Percentiles rank a stretch among this genome's conserved stretches.
These are phyloP conservation scores for Sebastes fasciatus DNA, from an alignment of 2,113 vertebrate genomes.

Conservation along the genomic window DNA sequence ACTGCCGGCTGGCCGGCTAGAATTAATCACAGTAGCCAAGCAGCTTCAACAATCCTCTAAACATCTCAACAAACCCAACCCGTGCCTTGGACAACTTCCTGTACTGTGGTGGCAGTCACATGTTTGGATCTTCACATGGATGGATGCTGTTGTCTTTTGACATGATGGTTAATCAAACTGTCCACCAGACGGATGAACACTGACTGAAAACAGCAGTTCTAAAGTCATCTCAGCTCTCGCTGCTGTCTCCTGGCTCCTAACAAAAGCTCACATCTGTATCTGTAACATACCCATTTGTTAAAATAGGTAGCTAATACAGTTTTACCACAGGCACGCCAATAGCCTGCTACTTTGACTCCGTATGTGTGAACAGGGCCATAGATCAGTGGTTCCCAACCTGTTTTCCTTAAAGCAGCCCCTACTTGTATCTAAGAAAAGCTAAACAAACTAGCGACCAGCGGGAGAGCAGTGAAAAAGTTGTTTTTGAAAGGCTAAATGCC, in stretches of 20 bases:
- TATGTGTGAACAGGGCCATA: too few relatives aligned
- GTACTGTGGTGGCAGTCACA: conserved; percentile 7
- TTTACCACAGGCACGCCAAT: too few relatives aligned
- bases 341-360: too few relatives aligned
- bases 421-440: too few relatives aligned
- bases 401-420: too few relatives aligned
- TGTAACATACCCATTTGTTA: background rate
- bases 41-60: background rate
- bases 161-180: background rate
- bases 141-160: background rate
- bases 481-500: too few relatives aligned
- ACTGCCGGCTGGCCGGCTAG: conserved; percentile 15
- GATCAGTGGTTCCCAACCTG: too few relatives aligned
- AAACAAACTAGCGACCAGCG: too few relatives aligned
- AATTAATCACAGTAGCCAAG: background rate
- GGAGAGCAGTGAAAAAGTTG: too few relatives aligned
- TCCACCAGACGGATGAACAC: background rate
- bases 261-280: background rate
- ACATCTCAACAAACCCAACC: conserved; percentile 2
- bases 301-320: background rate
- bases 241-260: background rate
- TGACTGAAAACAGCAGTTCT: background rate
- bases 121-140: conserved; percentile 5
- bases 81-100: conserved; percentile 12
- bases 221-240: background rate